These are phyloP conservation scores for Mythimna pallens DNA, from an alignment of 2,888 invertebrate species.

Conservation along the genomic window DNA sequence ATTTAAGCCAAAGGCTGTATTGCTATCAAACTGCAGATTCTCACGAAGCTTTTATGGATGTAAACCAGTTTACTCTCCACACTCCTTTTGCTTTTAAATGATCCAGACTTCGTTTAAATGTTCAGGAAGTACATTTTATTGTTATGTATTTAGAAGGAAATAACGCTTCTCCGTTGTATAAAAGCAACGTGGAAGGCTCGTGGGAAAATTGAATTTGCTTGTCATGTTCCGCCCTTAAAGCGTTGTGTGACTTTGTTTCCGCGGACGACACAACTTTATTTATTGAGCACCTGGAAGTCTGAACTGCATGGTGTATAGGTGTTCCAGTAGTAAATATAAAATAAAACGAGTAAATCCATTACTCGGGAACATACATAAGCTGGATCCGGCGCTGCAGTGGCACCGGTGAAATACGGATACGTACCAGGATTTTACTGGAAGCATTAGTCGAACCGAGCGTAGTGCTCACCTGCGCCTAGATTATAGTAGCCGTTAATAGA, in stretches of 20 bases:
- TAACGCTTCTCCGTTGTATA: constrained; percentile 65
- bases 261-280: constrained; percentile 53
- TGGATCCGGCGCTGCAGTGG: constrained; percentile 13
- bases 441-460: constrained; percentile 37
- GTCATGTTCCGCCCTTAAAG: constrained; percentile 62
- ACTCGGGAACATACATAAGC: constrained; percentile 30
- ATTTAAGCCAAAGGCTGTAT: constrained; percentile 79
- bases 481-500: constrained; percentile 57
- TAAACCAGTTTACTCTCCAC: constrained; percentile 72
- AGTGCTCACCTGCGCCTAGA: constrained; percentile 64
- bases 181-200: constrained; percentile 58
- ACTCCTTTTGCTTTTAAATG: constrained; percentile 67
- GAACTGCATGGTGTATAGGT: constrained; percentile 19
- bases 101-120: constrained; percentile 61
- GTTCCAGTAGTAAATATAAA: constrained; percentile 14
- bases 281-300: constrained; percentile 42
- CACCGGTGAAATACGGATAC: constrained; percentile 46
- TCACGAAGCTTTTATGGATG: constrained; percentile 75
- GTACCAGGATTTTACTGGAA: constrained; percentile 39
- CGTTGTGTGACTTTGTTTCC: constrained; percentile 62
- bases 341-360: constrained; percentile 50
- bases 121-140: constrained; percentile 64
- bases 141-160: constrained; percentile 65
- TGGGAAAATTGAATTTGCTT: constrained; percentile 67
- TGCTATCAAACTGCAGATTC: constrained; percentile 78